Percentiles rank a stretch among this genome's conserved stretches.
These are phyloP conservation scores for Sarcophaga caerulescens DNA, from an alignment of 2,888 invertebrate genomes.

Conservation along the genomic window DNA sequence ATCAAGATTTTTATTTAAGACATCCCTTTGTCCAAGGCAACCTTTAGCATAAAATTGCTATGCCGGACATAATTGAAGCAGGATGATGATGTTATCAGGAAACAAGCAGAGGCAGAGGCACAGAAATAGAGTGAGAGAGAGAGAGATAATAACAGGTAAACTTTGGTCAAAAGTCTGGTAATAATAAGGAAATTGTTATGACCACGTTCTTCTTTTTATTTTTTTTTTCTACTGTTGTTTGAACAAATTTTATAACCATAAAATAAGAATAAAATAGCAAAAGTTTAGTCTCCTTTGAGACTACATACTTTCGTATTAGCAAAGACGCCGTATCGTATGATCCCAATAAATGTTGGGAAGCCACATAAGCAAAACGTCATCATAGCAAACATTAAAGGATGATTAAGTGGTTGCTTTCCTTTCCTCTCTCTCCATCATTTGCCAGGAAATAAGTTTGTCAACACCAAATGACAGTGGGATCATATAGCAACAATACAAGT, in stretches of 20 bases:
- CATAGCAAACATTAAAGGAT: slow-evolving; percentile 41
- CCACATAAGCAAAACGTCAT: slow-evolving; percentile 38
- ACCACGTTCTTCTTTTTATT: background rate
- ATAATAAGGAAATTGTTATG: slow-evolving; percentile 23
- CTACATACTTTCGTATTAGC: slow-evolving; percentile 31
- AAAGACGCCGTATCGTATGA: slow-evolving; percentile 33
- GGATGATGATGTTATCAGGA: slow-evolving; percentile 29
- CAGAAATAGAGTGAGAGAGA: background rate
- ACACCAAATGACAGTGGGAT: slow-evolving; percentile 24
- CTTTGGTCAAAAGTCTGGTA: slow-evolving; percentile 41
- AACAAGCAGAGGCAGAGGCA: background rate
- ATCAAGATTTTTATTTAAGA: slow-evolving; percentile 14
- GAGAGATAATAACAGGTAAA: slow-evolving; percentile 43
- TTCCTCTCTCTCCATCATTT: background rate
- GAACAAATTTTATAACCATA: background rate
- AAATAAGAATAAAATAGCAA: background rate
- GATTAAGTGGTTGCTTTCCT: slow-evolving; percentile 28
- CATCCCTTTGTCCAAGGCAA: background rate
- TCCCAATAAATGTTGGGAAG: slow-evolving; percentile 20
- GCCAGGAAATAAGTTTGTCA: slow-evolving; percentile 23
- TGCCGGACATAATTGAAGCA: slow-evolving; percentile 29
- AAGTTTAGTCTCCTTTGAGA: slow-evolving; percentile 42
- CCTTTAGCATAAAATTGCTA: slow-evolving; percentile 13
- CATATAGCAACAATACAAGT: too few species aligned
- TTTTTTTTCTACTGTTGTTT: too few species aligned